Conservation (phyloP, 2,888 invertebrate genomes). For the Nephrotoma guestfalica region DNA sequence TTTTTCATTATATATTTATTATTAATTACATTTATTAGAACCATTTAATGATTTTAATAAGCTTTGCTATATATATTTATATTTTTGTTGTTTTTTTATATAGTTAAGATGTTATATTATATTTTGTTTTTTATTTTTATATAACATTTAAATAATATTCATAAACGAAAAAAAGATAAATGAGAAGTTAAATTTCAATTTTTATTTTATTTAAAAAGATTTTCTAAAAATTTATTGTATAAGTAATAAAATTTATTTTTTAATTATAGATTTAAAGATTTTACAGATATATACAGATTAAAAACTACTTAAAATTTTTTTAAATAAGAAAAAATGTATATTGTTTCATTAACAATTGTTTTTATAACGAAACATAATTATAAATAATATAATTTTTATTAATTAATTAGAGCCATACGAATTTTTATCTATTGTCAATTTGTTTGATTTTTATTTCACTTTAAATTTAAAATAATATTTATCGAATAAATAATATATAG, state of each 20-base stretch:
- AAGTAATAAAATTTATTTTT: background rate
- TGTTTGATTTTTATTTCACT: background rate
- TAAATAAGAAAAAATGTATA: background rate
- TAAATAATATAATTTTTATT: background rate
- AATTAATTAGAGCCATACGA: background rate
- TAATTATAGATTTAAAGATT: background rate
- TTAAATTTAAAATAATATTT: background rate
- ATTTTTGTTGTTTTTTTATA: background rate
- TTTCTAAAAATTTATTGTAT: background rate
- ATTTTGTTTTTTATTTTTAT: background rate
- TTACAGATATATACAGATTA: background rate
- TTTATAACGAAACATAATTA: background rate
- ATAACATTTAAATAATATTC: background rate
- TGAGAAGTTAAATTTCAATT: background rate
- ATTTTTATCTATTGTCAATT: background rate
- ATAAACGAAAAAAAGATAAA: background rate
- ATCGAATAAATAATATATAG: background rate
- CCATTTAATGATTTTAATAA: background rate
- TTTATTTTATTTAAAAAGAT: background rate
- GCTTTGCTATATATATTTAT: background rate
- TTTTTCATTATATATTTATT: background rate
- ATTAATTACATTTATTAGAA: background rate
- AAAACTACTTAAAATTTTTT: background rate
- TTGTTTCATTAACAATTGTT: background rate
- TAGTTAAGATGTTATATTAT: background rate